phyloP scores from a whole-genome alignment of 2,797 vertebrate species.

The Myiothlypis coronata region DNA sequence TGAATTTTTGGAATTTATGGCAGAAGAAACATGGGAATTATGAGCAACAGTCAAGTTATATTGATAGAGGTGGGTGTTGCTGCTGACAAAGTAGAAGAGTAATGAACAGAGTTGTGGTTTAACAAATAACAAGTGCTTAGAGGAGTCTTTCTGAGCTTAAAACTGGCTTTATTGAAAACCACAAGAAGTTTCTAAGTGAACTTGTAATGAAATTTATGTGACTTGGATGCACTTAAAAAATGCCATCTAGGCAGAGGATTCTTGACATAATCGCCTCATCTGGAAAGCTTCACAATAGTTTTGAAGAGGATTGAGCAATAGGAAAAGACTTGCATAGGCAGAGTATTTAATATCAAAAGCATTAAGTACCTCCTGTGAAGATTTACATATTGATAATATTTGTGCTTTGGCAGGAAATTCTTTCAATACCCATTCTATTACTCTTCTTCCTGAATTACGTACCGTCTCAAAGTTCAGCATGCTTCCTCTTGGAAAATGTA shows the following conservation, averaged over 20 bases:
- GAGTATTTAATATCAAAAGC: conserved; percentile 53
- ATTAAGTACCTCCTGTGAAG: conserved; percentile 54
- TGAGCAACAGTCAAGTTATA: neutral
- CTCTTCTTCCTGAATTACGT: conserved; percentile 57
- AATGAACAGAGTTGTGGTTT: neutral
- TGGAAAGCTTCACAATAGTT: neutral
- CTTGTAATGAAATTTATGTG: neutral
- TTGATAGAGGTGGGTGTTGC: neutral
- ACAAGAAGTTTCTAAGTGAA: neutral
- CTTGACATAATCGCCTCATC: neutral
- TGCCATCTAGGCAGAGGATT: neutral
- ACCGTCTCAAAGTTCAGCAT: neutral
- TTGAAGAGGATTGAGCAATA: conserved; percentile 32
- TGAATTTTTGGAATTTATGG: neutral
- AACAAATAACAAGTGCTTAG: neutral
- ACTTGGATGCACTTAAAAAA: neutral
- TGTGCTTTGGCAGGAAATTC: conserved; percentile 62
- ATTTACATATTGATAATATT: conserved; percentile 63
- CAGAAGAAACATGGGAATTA: neutral
- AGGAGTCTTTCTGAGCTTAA: neutral
- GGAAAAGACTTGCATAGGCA: conserved; percentile 21
- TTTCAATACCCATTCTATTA: conserved; percentile 59
- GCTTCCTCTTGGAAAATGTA: conserved; percentile 14
- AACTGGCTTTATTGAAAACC: neutral
- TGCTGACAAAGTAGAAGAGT: neutral